Evolutionary conservation across 2,113 vertebrate genomes (phyloP).

Genomic region (Oncorhynchus kisutch): DNA sequence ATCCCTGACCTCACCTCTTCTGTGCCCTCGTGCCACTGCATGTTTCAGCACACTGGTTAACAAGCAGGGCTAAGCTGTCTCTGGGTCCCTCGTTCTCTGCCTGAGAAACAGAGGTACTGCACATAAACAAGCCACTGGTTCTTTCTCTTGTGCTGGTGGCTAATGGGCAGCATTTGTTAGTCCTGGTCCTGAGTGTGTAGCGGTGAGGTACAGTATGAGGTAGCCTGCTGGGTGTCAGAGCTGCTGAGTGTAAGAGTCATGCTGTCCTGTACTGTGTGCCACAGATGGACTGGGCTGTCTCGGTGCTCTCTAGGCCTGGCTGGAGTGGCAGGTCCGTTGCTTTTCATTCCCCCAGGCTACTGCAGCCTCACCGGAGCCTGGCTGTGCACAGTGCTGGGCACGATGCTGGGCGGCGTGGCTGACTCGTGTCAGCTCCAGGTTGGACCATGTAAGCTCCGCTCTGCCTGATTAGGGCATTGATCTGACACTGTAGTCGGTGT

Average conservation of each 20-base stretch:
- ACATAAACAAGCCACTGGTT: too few relatives aligned
- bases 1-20: conserved; percentile 30
- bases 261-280: conserved; percentile 16
- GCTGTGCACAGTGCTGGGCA: background rate
- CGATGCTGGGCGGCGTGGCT: conserved; percentile 26
- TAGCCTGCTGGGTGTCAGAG: background rate
- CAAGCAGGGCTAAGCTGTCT: conserved; percentile 21
- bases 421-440: conserved; percentile 27
- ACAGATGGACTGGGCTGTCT: conserved; percentile 47
- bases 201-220: background rate
- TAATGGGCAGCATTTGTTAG: too few relatives aligned
- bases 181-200: background rate
- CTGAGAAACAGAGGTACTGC: background rate
- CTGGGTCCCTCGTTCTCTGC: background rate
- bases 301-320: conserved; percentile 41
- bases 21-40: conserved; percentile 20
- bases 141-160: too few relatives aligned
- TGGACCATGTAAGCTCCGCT: conserved; percentile 30
- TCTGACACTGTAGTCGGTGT: background rate
- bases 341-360: conserved; percentile 62
- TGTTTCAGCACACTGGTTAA: conserved; percentile 34
- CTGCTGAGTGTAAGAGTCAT: background rate
- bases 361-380: conserved; percentile 45
- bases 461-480: conserved; percentile 52
- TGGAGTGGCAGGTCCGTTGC: conserved; percentile 59